Evolutionary conservation across 2,888 invertebrate genomes (phyloP), one percentile per base, ranked within the genome.

Genomic region (Bembecia ichneumoniformis): DNA sequence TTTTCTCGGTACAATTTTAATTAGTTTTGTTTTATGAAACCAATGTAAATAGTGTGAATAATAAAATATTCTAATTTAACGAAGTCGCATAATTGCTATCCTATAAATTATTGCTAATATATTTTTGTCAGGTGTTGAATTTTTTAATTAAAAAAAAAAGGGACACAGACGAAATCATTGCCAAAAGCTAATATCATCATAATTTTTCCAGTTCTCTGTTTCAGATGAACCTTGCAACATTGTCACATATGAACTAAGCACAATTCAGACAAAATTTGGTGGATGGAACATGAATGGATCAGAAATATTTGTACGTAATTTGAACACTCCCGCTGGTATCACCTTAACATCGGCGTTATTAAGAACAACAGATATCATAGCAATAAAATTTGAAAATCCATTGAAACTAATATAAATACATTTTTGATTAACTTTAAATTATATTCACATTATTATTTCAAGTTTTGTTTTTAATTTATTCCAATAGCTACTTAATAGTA

Each of bases 241-340:
- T 11, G 49, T 78, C 1, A 83, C 84, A 14, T 80, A 76, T 62
- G 86, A 84, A 56, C 66, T 69, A 43, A 70, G 78, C 40, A 66
- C 57, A 36, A 55, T 84, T 10, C 59, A 68, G 43, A 82, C 75
- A 14, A 76, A 59, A 17, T 81, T 83, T 54, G 60, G 64, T 11
- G 72, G 70, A 0, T 83, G 78, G 82, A 77, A 77, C 16, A 68
- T 77, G 5, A 70, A 80, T 58, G 77, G 79, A 3, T 58, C 68
- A 0, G 78, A 82, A 53, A 58, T 84, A 5, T 56, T 84, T 13
- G 74, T 82, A 0, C 62, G 55, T 47, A 66, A 77, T 52, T 53
- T 86, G 46, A 65, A 69, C 51, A 84, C 84, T 3, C 84, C 84
- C 1, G 67, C 77, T 1, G 62, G 63, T 46, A 57, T 71, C 3